These are phyloP conservation scores for Callocephalon fimbriatum DNA, from an alignment of 2,113 vertebrate species.

Conservation along the genomic window DNA sequence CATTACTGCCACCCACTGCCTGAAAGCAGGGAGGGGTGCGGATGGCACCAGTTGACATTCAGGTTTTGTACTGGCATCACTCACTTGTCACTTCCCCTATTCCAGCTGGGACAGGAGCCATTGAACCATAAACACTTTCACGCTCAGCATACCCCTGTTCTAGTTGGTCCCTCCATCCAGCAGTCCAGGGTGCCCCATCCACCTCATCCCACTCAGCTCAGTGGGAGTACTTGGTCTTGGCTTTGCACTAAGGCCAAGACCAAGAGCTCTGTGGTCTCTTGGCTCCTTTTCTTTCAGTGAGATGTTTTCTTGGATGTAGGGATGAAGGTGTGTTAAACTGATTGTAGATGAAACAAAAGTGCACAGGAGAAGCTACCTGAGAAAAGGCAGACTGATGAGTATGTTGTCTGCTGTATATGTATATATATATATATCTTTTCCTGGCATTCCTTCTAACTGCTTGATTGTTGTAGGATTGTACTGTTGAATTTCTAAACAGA, in stretches of 20 bases:
- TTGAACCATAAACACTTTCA: background rate
- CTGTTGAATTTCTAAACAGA: background rate
- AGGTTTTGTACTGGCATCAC: background rate
- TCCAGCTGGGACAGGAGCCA: background rate
- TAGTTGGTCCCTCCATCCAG: background rate
- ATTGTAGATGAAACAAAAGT: background rate
- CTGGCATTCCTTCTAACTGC: background rate
- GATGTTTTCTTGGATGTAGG: background rate
- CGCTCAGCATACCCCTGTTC: background rate
- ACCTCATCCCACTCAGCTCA: background rate
- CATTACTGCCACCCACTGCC: background rate
- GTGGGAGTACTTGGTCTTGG: background rate
- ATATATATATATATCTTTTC: background rate
- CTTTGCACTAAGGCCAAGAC: too few relatives aligned
- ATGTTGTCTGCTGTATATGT: background rate
- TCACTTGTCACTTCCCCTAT: background rate
- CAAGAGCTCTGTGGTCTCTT: background rate
- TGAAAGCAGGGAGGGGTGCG: background rate
- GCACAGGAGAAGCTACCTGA: background rate
- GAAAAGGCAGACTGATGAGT: background rate
- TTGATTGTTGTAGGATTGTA: background rate
- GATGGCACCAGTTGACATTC: fast-evolving
- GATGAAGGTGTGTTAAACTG: background rate
- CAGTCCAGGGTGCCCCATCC: background rate
- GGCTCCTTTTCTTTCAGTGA: background rate